Conservation (phyloP, 2,113 vertebrate species). For the Poicephalus gulielmi region DNA sequence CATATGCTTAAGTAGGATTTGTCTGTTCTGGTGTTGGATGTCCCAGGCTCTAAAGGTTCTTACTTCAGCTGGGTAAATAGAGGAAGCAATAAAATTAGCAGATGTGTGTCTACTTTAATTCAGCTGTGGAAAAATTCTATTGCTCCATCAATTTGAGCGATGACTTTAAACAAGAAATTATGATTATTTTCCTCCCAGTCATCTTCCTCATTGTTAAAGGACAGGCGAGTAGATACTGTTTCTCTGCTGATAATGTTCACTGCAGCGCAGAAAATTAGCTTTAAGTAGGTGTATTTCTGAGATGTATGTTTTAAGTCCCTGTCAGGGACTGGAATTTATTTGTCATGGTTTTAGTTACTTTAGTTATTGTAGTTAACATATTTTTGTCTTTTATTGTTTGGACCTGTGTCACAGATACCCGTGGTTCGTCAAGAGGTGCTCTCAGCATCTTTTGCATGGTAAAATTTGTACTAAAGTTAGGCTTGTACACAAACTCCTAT, state of each 20-base stretch:
- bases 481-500: neutral
- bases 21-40: neutral
- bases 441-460: neutral
- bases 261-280: neutral
- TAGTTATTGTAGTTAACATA: neutral
- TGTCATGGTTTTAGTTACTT: neutral
- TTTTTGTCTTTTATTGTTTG: constrained; percentile 1
- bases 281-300: constrained; percentile 23
- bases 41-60: neutral
- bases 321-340: neutral
- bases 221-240: neutral
- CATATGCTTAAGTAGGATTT: neutral
- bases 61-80: neutral
- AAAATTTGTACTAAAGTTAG: neutral
- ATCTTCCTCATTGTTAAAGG: constrained; percentile 30
- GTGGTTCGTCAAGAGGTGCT: neutral
- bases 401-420: neutral
- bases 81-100: constrained; percentile 2
- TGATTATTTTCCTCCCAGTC: constrained; percentile 35
- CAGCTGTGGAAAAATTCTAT: neutral
- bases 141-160: constrained; percentile 15
- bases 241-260: neutral
- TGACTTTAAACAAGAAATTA: constrained; percentile 42
- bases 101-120: neutral
- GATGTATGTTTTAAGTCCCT: neutral